Evolutionary conservation across 2,797 vertebrate species (phyloP), one percentile per base, ranked within the genome.

Genomic region (Trachurus trachurus): DNA sequence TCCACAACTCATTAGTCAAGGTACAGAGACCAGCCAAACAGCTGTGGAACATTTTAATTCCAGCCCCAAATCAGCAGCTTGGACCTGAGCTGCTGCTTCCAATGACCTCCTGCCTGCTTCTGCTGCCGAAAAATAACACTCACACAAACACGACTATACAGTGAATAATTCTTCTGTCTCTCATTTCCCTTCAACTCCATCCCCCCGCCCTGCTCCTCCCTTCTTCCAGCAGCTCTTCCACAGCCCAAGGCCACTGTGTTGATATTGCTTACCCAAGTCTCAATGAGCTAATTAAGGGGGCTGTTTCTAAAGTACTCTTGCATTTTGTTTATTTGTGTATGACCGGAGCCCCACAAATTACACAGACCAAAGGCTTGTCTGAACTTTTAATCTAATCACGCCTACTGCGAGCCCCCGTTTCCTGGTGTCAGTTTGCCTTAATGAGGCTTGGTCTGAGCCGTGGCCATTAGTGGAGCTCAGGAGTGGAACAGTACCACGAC

Each of bases 301-400:
- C 81, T 86, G 89, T 78, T 93, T 87, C 87, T 84, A 85, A 88
- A 91, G 89, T 88, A 88, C 89, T 91, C 89, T 86, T 71, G 84
- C 79, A 62, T 89, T 91, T 91, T 93, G 93, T 94, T 94, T 94
- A 90, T 89, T 91, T 93, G 93, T 91, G 91, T 89, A 88, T 89
- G 83, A 82, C 79, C 86, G 66, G 82, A 88, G 85, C 85, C 71
- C 81, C 79, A 40, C 88, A 93, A 93, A 94, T 93, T 88, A 93
- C 88, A 89, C 86, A 84, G 81, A 92, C 89, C 92, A 89, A 89
- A 94, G 91, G 90, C 92, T 91, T 75, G 91, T 90, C 90, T 94
- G 90, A 93, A 93, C 91, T 93, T 92, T 89, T 91, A 91, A 94
- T 92, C 88, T 92, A 90, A 93, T 93, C 92, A 92, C 90, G 87